Conservation (phyloP, 2,113 vertebrate genomes). For the Dasyprocta punctata region DNA sequence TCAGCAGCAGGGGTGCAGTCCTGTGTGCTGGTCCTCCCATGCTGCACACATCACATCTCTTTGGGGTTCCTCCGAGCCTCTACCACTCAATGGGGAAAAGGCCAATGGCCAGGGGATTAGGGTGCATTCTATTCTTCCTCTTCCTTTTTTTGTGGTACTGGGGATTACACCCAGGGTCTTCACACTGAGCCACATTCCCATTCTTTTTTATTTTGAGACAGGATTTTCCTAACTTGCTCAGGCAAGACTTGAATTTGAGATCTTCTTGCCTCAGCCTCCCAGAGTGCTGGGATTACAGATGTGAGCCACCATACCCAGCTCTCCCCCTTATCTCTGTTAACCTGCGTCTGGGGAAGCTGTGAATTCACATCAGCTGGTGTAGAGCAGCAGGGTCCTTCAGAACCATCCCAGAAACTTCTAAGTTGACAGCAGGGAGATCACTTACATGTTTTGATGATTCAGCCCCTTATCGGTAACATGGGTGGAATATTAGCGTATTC, state of each 20-base stretch:
- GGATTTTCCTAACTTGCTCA: background rate
- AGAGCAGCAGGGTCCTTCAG: background rate
- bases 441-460: slow-evolving; percentile 8
- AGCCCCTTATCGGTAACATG: background rate
- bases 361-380: background rate
- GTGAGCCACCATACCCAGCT: background rate
- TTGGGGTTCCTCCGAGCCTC: background rate
- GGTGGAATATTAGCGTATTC: slow-evolving; percentile 33
- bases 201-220: background rate
- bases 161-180: background rate
- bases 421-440: background rate
- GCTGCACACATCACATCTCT: background rate
- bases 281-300: background rate
- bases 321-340: background rate
- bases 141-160: background rate
- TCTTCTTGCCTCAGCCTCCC: background rate
- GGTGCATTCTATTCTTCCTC: background rate
- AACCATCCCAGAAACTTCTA: background rate
- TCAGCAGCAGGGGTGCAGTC: background rate
- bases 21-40: background rate
- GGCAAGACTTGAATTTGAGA: background rate
- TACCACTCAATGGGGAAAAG: background rate
- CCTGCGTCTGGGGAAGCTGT: background rate
- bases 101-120: background rate
- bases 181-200: background rate